Evolutionary conservation across 2,888 invertebrate species (phyloP).

Genomic region (Ephialtes manifestator): DNA sequence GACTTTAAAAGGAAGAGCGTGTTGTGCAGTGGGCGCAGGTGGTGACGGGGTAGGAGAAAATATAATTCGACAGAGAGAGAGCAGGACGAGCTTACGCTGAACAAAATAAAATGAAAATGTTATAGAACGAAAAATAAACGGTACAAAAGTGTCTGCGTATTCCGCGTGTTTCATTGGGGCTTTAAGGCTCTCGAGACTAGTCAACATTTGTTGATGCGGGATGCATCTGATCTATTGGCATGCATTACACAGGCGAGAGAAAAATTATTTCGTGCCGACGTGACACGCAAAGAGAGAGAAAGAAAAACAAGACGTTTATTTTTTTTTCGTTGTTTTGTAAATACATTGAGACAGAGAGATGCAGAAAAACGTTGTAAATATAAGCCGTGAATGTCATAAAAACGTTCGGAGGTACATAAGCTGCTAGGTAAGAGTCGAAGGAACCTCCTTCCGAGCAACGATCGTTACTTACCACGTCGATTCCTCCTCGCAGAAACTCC

Average conservation of each 20-base stretch:
- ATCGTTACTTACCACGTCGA: conserved; percentile 66
- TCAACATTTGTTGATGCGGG: neutral
- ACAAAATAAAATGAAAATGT: neutral
- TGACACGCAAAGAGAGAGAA: neutral
- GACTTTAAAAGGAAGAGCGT: conserved; percentile 16
- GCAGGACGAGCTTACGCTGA: neutral
- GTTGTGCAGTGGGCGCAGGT: conserved; percentile 21
- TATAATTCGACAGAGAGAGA: neutral
- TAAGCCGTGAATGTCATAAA: neutral
- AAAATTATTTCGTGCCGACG: neutral
- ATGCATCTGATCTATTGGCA: neutral
- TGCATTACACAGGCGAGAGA: neutral
- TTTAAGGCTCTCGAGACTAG: too few species aligned
- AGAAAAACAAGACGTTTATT: neutral
- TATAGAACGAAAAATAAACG: neutral
- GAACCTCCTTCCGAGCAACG: conserved; percentile 13
- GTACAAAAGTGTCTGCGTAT: too few species aligned
- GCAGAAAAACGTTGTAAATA: neutral
- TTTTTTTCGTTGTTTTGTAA: neutral
- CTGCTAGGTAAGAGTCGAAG: neutral
- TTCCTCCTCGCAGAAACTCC: conserved; percentile 38
- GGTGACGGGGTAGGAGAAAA: neutral
- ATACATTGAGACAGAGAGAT: neutral
- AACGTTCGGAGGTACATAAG: neutral
- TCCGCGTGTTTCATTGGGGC: too few species aligned